phyloP scores from a whole-genome alignment of 1,140 invertebrate genomes.

The Matsumurasca onukii region DNA sequence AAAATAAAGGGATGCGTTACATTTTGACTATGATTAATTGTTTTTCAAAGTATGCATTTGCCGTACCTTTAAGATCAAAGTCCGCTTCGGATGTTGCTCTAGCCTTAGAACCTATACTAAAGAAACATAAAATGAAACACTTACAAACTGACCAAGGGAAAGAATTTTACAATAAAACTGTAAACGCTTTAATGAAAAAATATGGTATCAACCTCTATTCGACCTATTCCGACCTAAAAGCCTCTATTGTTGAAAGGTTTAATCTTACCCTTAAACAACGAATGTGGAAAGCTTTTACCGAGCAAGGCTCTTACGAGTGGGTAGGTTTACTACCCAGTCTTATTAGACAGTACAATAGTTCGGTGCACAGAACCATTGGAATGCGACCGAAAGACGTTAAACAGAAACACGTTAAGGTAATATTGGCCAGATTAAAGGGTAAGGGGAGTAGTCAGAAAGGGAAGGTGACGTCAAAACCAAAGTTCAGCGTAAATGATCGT shows the following conservation, averaged over 20 bases:
- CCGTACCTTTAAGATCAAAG: conserved; percentile 51
- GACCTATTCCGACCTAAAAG: conserved; percentile 50
- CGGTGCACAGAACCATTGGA: conserved; percentile 49
- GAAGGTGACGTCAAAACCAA: conserved; percentile 35
- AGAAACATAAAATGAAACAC: conserved; percentile 40
- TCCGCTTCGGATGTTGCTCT: conserved; percentile 42
- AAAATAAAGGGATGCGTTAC: conserved; percentile 50
- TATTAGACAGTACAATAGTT: conserved; percentile 49
- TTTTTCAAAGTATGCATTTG: conserved; percentile 52
- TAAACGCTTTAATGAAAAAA: conserved; percentile 45
- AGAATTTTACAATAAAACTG: conserved; percentile 49
- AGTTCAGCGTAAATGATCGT: conserved; percentile 36
- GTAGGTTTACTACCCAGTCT: conserved; percentile 46
- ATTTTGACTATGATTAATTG: conserved; percentile 52
- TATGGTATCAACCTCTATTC: conserved; percentile 50
- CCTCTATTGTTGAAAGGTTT: conserved; percentile 51
- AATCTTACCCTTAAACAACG: conserved; percentile 51
- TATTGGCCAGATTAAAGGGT: conserved; percentile 30
- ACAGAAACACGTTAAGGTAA: conserved; percentile 37
- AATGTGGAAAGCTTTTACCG: conserved; percentile 48
- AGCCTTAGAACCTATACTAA: conserved; percentile 41
- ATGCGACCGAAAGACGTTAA: conserved; percentile 47
- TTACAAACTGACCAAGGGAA: conserved; percentile 50
- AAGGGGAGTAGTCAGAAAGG: conserved; percentile 19
- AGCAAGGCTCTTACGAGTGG: conserved; percentile 40